Percentiles rank a stretch among this genome's conserved stretches.
Conservation (phyloP, 2,113 vertebrate genomes). For the Oryctolagus cuniculus region mOryCun1.1 NC_091443.1:65018001-65018500, state of each 20-base stretch:
- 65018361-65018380: background rate
- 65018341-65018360: background rate
- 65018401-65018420: background rate
- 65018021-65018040: too few species aligned
- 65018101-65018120: background rate
- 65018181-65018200: background rate
- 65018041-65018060: background rate
- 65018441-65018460: too few species aligned
- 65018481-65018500: too few species aligned
- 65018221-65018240: background rate
- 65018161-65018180: background rate
- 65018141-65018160: background rate
- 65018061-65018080: background rate
- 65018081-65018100: background rate
- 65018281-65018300: conserved; percentile 26
- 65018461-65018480: too few species aligned
- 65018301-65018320: background rate
- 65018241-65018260: background rate
- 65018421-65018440: background rate
- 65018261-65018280: conserved; percentile 30
- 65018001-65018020: too few species aligned
- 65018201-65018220: background rate
- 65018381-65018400: background rate
- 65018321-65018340: background rate
- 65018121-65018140: background rate